Evolutionary conservation across 2,888 invertebrate species (phyloP), one percentile per base, ranked within the genome.

Genomic region (Lithophane semibrunnea): DNA sequence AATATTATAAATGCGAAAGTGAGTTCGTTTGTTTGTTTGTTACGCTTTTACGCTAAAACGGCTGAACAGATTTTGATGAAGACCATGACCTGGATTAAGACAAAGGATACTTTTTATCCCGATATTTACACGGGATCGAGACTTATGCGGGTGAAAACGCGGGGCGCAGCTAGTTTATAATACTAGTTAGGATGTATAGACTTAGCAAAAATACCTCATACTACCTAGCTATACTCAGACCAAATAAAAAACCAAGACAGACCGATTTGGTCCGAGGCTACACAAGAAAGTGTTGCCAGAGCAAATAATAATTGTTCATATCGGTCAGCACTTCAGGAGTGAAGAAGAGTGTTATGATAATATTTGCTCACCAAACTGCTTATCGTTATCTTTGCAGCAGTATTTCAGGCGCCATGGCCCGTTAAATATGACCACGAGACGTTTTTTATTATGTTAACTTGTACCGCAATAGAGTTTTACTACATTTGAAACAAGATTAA

Each of bases 261-360:
- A 37, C 37, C 37, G 37, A 37, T 37, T 37, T 37, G 5, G 4
- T 5, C 5, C 5, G 37, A 37, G 37, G 37, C 37, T 37, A 37
- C 66, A 5, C n/a, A 63, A 63, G 13, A 61, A 18, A 47, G 21
- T 24, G 18, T 42, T 10, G 24, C 42, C 49, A 42, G 1, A 21
- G 42, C 13, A 69, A 67, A 54, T 65, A 66, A 54, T 65, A 78
- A 79, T 44, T 67, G 68, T 54, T 77, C 49, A 29, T 66, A 69
- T 64, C 76, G 76, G 84, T 74, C 82, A 65, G 18, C 24, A 37
- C 37, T 37, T 37, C 37, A 5, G 37, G 3, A 68, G 65, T 75
- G 58, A 77, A 72, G 75, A 78, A 54, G 54, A 21, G 63, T 83
- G 80, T 85, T 85, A 75, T 79, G 83, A 85, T 75, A 88, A 88